Evolutionary conservation across 2,113 vertebrate genomes (phyloP).

Genomic region (Nyctereutes procyonoides): DNA sequence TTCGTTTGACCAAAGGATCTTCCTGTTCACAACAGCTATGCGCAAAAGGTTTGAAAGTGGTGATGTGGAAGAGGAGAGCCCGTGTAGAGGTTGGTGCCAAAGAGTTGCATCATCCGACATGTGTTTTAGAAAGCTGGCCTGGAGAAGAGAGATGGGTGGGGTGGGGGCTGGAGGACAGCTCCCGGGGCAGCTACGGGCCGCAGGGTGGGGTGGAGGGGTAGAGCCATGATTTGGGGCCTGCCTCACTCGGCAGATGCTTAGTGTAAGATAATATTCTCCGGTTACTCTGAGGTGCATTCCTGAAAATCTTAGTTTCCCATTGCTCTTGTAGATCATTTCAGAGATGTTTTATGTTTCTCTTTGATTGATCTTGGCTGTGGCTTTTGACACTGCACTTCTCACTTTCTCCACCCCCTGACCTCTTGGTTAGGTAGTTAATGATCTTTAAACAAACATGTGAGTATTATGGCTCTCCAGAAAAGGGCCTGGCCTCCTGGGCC

Average conservation of each 20-base stretch:
- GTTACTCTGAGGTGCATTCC: not conserved
- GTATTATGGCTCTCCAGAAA: slow-evolving; percentile 23
- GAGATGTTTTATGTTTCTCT: slow-evolving; percentile 57
- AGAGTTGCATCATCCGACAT: not conserved
- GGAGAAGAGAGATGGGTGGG: fast-evolving
- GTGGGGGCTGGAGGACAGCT: not conserved
- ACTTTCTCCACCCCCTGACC: slow-evolving; percentile 71
- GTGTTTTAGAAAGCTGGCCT: not conserved
- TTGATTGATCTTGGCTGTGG: slow-evolving; percentile 69
- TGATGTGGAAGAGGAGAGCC: not conserved
- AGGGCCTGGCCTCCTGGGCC: not conserved
- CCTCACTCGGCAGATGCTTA: not conserved
- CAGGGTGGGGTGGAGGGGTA: not conserved
- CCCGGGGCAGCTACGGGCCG: not conserved
- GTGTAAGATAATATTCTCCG: not conserved
- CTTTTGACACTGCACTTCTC: slow-evolving; percentile 70
- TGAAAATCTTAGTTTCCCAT: not conserved
- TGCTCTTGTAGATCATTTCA: not conserved
- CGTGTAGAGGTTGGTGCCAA: not conserved
- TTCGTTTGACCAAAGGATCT: not conserved
- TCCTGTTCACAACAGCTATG: not conserved
- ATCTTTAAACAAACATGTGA: slow-evolving; percentile 77
- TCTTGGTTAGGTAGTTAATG: slow-evolving; percentile 65
- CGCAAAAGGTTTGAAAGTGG: too few relatives aligned
- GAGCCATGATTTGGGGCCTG: not conserved